Evolutionary conservation across 2,888 invertebrate genomes (phyloP).

Genomic region (Trichogramma dendrolimi): DNA sequence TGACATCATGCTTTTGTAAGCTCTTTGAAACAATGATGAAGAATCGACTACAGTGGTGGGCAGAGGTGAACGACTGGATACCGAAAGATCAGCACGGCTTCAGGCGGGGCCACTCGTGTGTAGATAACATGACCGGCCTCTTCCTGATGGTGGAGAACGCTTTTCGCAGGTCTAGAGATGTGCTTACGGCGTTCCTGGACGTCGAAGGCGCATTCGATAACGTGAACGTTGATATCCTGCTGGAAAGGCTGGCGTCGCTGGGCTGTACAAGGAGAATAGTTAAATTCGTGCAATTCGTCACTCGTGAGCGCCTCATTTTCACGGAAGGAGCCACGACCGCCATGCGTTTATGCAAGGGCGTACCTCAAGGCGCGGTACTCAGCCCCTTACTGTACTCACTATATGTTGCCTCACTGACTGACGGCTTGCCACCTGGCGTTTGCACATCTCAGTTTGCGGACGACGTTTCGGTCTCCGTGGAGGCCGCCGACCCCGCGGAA

Average conservation of each 20-base stretch:
- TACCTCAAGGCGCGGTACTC: too few species aligned
- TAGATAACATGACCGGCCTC: constrained; percentile 22
- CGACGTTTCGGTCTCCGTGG: constrained; percentile 18
- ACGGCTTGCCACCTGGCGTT: too few species aligned
- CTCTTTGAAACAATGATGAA: constrained; percentile 27
- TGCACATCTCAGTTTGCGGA: constrained; percentile 5
- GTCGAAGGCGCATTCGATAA: constrained; percentile 26
- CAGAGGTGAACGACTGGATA: constrained; percentile 17
- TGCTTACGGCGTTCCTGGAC: constrained; percentile 23
- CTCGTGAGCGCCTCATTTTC: too few species aligned
- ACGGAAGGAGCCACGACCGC: neutral
- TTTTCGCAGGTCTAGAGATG: constrained; percentile 10
- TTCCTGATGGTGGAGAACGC: constrained; percentile 16
- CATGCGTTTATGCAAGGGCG: constrained; percentile 10
- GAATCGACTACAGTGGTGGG: constrained; percentile 26
- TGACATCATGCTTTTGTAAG: constrained; percentile 25
- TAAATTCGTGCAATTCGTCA: too few species aligned
- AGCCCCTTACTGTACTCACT: too few species aligned
- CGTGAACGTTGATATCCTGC: constrained; percentile 17
- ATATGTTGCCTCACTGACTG: too few species aligned
- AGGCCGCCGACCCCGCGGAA: neutral
- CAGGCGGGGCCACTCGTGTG: constrained; percentile 21
- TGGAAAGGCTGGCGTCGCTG: constrained; percentile 6
- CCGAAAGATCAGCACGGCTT: constrained; percentile 23
- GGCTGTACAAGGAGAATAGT: too few species aligned